These are phyloP conservation scores for Cololabis saira DNA, from an alignment of 2,113 vertebrate genomes.

Conservation along the genomic window DNA sequence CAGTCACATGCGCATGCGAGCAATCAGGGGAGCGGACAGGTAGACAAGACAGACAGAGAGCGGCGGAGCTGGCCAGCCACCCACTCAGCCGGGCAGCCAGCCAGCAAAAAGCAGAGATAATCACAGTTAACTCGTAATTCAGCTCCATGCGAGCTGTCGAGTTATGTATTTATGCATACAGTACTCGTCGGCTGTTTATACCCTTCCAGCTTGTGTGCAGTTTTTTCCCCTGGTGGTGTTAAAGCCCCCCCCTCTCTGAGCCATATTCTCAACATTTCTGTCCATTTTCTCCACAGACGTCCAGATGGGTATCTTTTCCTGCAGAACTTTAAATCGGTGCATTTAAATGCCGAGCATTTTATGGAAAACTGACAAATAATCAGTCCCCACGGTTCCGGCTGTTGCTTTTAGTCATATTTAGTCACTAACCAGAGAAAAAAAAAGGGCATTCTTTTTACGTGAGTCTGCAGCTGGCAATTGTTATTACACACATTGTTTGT, in stretches of 20 bases:
- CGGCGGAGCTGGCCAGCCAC: slow-evolving; percentile 48
- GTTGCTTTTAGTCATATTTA: slow-evolving; percentile 18
- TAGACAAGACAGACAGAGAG: slow-evolving; percentile 37
- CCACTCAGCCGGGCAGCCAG: slow-evolving; percentile 57
- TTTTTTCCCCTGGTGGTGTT: slow-evolving; percentile 19
- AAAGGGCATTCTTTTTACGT: slow-evolving; percentile 48
- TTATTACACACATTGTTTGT: slow-evolving; percentile 39
- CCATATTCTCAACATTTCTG: slow-evolving; percentile 24
- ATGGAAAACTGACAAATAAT: background rate
- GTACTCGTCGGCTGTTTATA: slow-evolving; percentile 65
- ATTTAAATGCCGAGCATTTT: background rate
- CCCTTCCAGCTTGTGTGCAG: slow-evolving; percentile 19
- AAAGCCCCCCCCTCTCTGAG: slow-evolving; percentile 18
- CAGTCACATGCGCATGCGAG: slow-evolving; percentile 22
- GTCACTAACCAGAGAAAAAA: slow-evolving; percentile 36
- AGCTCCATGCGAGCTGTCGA: slow-evolving; percentile 31
- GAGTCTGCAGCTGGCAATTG: slow-evolving; percentile 46
- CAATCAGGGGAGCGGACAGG: slow-evolving; percentile 35
- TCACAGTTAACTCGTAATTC: slow-evolving; percentile 43
- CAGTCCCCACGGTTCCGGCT: background rate
- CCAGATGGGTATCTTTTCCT: background rate
- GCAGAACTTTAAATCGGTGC: background rate
- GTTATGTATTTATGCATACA: slow-evolving; percentile 43
- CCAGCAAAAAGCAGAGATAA: slow-evolving; percentile 47
- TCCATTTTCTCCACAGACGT: slow-evolving; percentile 37